Evolutionary conservation across 2,888 invertebrate genomes (phyloP).

Genomic region (Ectobius pallidus): DNA sequence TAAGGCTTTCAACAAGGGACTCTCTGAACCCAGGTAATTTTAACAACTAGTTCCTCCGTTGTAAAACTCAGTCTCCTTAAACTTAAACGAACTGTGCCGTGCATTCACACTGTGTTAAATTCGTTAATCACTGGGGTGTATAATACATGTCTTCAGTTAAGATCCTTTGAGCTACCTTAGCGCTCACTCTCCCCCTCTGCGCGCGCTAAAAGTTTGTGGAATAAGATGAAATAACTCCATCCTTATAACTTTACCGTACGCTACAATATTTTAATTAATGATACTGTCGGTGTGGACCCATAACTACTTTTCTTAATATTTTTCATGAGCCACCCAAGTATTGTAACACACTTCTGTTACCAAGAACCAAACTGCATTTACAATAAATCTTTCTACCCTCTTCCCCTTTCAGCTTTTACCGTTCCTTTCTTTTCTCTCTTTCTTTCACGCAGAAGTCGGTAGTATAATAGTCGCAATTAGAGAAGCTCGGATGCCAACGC

Average conservation of each 20-base stretch:
- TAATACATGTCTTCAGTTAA: background rate
- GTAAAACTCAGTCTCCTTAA: background rate
- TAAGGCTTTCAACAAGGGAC: background rate
- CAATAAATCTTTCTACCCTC: conserved; percentile 30
- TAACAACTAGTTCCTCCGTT: background rate
- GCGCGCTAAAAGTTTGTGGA: background rate
- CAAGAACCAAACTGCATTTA: conserved; percentile 26
- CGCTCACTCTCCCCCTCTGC: background rate
- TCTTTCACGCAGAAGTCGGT: conserved; percentile 20
- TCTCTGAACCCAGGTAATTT: conserved; percentile 2
- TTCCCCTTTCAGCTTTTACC: conserved; percentile 11
- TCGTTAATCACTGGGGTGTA: background rate
- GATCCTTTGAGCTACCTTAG: background rate
- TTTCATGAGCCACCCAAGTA: conserved; percentile 4
- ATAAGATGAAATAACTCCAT: background rate
- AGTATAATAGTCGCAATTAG: conserved; percentile 37
- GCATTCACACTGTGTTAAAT: background rate
- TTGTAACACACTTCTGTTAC: conserved; percentile 3
- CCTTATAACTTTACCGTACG: background rate
- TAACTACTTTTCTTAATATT: conserved; percentile 13
- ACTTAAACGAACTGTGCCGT: background rate
- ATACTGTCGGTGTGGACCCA: background rate
- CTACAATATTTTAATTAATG: conserved; percentile 11
- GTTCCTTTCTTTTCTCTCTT: conserved; percentile 11
- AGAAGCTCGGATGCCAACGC: conserved; percentile 31